phyloP scores from a whole-genome alignment of 1,140 invertebrate species.

The Aleiodes sp. region DNA sequence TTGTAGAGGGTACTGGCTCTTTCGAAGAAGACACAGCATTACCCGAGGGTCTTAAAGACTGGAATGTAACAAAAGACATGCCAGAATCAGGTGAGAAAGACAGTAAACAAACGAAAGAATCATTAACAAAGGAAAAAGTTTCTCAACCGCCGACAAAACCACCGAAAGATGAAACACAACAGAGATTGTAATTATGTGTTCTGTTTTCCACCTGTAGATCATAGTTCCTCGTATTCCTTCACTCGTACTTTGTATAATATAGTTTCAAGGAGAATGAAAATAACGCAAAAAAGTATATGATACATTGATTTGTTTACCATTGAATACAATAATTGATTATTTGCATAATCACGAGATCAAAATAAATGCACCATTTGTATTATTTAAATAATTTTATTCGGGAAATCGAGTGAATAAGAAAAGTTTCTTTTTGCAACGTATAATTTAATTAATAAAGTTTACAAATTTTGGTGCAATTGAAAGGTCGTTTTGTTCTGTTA shows the following conservation, averaged over 20 bases:
- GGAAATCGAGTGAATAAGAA: constrained; percentile 16
- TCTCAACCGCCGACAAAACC: constrained; percentile 25
- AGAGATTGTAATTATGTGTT: constrained; percentile 47
- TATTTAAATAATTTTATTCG: constrained; percentile 16
- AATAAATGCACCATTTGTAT: constrained; percentile 9
- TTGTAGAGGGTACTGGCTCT: constrained; percentile 98
- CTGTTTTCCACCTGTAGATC: constrained; percentile 40
- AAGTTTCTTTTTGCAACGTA: constrained; percentile 44
- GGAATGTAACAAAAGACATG: constrained; percentile 80
- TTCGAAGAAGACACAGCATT: constrained; percentile 95
- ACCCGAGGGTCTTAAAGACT: constrained; percentile 94
- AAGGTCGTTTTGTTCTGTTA: constrained; percentile 30
- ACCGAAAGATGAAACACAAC: constrained; percentile 45
- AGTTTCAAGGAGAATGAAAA: constrained; percentile 23
- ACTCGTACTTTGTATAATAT: constrained; percentile 60
- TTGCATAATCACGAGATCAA: neutral
- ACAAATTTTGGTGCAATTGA: constrained; percentile 48
- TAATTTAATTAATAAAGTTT: constrained; percentile 50
- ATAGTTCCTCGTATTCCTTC: constrained; percentile 40
- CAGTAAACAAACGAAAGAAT: neutral
- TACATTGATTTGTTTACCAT: neutral
- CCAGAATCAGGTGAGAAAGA: constrained; percentile 13
- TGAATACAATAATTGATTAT: neutral
- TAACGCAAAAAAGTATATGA: constrained; percentile 25
- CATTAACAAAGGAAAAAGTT: constrained; percentile 23